Percentiles rank a stretch among this genome's conserved stretches.
phyloP scores from a whole-genome alignment of 2,797 vertebrate genomes.

The Peromyscus aztecus region DNA sequence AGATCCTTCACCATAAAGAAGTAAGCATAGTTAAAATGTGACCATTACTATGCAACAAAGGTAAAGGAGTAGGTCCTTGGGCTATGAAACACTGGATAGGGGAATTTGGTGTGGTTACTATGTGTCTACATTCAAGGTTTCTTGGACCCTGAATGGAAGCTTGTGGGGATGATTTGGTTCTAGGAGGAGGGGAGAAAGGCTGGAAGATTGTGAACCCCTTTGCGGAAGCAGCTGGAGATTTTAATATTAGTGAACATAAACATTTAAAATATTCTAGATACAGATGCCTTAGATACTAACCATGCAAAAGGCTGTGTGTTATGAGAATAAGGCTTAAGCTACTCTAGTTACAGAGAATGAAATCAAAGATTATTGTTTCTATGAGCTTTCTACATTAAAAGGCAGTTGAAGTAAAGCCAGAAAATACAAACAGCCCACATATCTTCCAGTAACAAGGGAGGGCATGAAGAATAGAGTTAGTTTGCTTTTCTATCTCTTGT shows the following conservation, averaged over 20 bases:
- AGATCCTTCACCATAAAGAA: too few relatives aligned
- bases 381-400: not conserved
- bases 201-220: not conserved
- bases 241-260: slow-evolving; percentile 14
- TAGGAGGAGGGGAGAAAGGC: too few relatives aligned
- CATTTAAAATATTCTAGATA: not conserved
- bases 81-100: not conserved
- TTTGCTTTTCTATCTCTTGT: too few relatives aligned
- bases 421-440: rapidly evolving
- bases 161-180: not conserved
- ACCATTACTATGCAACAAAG: not conserved
- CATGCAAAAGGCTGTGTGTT: not conserved
- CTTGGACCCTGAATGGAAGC: not conserved
- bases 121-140: not conserved
- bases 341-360: not conserved
- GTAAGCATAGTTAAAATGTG: not conserved
- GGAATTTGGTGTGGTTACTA: not conserved
- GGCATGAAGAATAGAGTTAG: not conserved
- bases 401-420: not conserved
- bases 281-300: slow-evolving; percentile 32
- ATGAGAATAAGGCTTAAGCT: not conserved
- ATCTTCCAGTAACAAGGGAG: not conserved
- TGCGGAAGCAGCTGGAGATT: not conserved
- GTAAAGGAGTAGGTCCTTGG: not conserved
- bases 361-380: not conserved